Conservation (phyloP, 2,888 invertebrate species). For the Lasioglossum morio region DNA sequence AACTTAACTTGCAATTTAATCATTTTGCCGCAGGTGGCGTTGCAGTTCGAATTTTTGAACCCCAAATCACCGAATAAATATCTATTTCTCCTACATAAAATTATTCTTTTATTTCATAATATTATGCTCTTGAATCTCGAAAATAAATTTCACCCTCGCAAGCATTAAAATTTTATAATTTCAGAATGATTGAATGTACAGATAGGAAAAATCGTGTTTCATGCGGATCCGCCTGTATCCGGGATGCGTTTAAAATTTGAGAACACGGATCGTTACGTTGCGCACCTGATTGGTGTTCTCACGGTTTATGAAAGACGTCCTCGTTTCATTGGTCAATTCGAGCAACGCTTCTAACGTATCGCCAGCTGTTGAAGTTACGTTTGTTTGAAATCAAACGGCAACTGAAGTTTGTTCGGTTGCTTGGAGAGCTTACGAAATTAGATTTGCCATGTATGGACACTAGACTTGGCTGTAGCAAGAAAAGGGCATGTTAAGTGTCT, state of each 20-base stretch:
- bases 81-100: background rate
- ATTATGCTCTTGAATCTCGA: background rate
- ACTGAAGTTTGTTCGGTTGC: conserved; percentile 76
- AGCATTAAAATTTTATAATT: background rate
- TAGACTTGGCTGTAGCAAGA: conserved; percentile 47
- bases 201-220: background rate
- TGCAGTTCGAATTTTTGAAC: background rate
- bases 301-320: conserved; percentile 27
- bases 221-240: conserved; percentile 13
- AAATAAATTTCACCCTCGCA: background rate
- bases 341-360: conserved; percentile 78
- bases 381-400: conserved; percentile 80
- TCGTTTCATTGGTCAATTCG: conserved; percentile 70
- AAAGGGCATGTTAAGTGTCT: conserved; percentile 58
- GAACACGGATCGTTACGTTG: conserved; percentile 24
- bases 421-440: conserved; percentile 69
- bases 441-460: conserved; percentile 72
- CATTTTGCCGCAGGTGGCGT: no score
- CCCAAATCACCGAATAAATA: background rate
- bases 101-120: background rate
- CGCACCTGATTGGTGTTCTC: conserved; percentile 51
- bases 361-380: conserved; percentile 79
- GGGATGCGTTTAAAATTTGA: background rate
- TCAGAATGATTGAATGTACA: background rate
- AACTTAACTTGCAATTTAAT: background rate